Percentiles rank a stretch among this genome's conserved stretches.
Evolutionary conservation across 2,888 invertebrate species (phyloP).

Genomic region (Acanthacorydalis orientalis): DNA sequence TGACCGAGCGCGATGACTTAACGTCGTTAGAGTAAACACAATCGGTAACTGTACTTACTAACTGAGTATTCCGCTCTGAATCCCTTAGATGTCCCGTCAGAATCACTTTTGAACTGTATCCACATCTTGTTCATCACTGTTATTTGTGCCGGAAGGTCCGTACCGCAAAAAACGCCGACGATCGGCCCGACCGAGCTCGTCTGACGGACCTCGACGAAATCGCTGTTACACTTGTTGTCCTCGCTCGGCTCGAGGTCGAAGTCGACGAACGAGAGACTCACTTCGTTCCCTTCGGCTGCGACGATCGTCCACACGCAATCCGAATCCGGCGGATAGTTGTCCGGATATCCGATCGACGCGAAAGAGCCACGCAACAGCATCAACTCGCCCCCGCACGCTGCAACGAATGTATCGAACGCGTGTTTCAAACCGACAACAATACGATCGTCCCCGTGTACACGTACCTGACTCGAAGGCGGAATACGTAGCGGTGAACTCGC

Average conservation of each 20-base stretch:
- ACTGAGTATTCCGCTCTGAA: slow-evolving; percentile 59
- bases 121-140: slow-evolving; percentile 23
- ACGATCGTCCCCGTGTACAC: too few relatives aligned
- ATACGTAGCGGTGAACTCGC: slow-evolving; percentile 35
- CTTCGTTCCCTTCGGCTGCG: slow-evolving; percentile 41
- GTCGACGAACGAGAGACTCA: slow-evolving; percentile 44
- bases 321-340: neutral
- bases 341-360: slow-evolving; percentile 52
- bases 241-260: slow-evolving; percentile 34
- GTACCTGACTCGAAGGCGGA: slow-evolving; percentile 36
- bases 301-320: slow-evolving; percentile 55
- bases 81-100: slow-evolving; percentile 41
- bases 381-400: slow-evolving; percentile 51
- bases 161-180: slow-evolving; percentile 59
- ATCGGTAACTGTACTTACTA: slow-evolving; percentile 26
- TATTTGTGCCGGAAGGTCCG: slow-evolving; percentile 28
- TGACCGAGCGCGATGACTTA: too few relatives aligned
- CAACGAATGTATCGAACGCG: too few relatives aligned
- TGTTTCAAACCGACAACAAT: too few relatives aligned
- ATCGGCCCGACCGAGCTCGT: slow-evolving; percentile 41
- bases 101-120: slow-evolving; percentile 59
- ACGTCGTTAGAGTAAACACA: too few relatives aligned
- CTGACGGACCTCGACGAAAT: slow-evolving; percentile 48
- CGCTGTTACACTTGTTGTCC: slow-evolving; percentile 47
- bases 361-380: slow-evolving; percentile 42